Evolutionary conservation across 2,113 vertebrate genomes (phyloP).

Genomic region (Elachura formosa): DNA sequence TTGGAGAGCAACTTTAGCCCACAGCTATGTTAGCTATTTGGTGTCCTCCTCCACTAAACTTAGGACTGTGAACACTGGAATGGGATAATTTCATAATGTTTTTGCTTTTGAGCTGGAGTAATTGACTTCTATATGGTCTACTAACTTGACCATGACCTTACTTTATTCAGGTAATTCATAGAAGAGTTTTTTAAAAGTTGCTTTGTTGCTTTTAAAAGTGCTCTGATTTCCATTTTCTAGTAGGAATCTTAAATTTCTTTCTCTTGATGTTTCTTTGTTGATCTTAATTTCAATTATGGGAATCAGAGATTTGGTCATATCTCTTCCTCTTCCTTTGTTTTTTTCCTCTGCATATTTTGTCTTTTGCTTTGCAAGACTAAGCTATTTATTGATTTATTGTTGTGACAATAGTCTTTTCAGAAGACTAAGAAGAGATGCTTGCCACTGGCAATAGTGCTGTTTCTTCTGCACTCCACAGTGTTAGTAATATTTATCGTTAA

Average conservation of each 20-base stretch:
- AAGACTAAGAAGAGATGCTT: not conserved
- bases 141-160: not conserved
- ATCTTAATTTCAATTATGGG: not conserved
- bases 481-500: conserved; percentile 18
- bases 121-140: not conserved
- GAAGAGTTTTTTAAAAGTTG: not conserved
- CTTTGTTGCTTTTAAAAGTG: too few relatives aligned
- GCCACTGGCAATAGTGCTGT: not conserved
- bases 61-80: not conserved
- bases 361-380: not conserved
- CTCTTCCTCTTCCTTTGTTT: not conserved
- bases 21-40: not conserved
- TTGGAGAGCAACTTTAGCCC: not conserved
- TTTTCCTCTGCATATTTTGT: not conserved
- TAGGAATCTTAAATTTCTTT: not conserved
- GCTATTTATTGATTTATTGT: conserved; percentile 1
- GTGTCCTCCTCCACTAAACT: not conserved
- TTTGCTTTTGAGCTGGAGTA: not conserved
- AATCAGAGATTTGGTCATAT: not conserved
- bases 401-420: conserved; percentile 10
- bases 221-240: not conserved
- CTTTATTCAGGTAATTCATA: not conserved
- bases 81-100: not conserved
- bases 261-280: not conserved
- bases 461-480: not conserved